These are phyloP conservation scores for Phymorhynchus buccinoides DNA, from an alignment of 1,140 invertebrate genomes.

Conservation along the genomic window DNA sequence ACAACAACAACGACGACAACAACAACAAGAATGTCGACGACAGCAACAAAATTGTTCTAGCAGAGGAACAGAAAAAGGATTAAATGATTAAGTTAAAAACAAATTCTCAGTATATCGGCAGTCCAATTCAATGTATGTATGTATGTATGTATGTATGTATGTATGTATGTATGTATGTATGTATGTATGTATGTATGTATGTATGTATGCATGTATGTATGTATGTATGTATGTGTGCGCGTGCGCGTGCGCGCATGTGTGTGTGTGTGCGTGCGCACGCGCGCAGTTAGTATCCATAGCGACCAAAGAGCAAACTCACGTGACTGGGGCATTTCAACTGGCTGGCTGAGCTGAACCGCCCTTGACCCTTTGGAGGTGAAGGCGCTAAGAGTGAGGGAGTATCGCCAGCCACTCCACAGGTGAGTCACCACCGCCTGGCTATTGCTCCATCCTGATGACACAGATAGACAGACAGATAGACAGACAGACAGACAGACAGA, in stretches of 20 bases:
- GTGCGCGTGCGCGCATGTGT: no score
- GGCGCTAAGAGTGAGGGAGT: neutral
- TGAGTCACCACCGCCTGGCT: neutral
- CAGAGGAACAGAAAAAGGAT: no score
- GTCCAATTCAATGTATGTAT: neutral
- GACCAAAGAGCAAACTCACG: neutral
- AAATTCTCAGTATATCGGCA: neutral
- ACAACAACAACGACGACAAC: no score
- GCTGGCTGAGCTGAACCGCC: neutral
- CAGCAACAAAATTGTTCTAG: no score
- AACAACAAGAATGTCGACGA: no score
- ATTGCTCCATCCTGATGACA: neutral
- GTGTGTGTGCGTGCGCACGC: no score
- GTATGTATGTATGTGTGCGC: no score
- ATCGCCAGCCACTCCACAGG: conserved; percentile 14
- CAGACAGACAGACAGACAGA: no score
- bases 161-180: neutral
- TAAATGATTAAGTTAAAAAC: neutral
- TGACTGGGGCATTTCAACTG: neutral
- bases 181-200: no score
- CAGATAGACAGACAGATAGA: no score
- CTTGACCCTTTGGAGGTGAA: neutral
- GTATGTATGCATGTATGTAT: no score
- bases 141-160: neutral
- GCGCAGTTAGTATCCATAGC: no score